These are phyloP conservation scores for Agapornis roseicollis DNA, from an alignment of 2,113 vertebrate genomes.

Conservation along the genomic window DNA sequence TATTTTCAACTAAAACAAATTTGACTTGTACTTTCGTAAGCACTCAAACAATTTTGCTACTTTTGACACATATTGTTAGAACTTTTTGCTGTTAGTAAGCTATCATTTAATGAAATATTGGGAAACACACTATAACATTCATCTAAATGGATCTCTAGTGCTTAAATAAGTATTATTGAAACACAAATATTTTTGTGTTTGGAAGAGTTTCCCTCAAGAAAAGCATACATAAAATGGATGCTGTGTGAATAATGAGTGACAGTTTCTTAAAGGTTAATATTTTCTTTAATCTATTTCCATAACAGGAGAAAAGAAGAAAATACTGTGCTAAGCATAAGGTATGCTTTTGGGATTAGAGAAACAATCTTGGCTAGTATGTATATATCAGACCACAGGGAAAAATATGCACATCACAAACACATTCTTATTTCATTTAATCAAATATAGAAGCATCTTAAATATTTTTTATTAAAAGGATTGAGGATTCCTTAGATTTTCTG, in stretches of 20 bases:
- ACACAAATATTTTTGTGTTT: conserved; percentile 79
- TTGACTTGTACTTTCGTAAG: conserved; percentile 30
- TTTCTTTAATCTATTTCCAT: conserved; percentile 83
- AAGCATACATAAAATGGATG: conserved; percentile 62
- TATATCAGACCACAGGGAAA: conserved; percentile 71
- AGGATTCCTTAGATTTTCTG: conserved; percentile 33
- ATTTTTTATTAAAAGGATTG: conserved; percentile 72
- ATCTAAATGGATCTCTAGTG: conserved; percentile 73
- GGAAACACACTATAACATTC: conserved; percentile 41
- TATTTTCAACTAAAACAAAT: not conserved
- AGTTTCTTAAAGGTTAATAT: conserved; percentile 86
- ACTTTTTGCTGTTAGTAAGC: conserved; percentile 35
- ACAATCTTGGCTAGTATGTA: conserved; percentile 77
- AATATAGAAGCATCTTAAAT: conserved; percentile 71
- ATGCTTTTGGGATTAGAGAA: conserved; percentile 81
- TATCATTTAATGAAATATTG: conserved; percentile 63
- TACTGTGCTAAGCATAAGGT: conserved; percentile 74
- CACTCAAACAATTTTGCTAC: conserved; percentile 10
- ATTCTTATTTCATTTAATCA: conserved; percentile 72
- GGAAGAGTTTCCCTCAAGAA: conserved; percentile 72
- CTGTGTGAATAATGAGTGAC: conserved; percentile 77
- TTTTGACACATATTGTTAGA: conserved; percentile 32
- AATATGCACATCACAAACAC: conserved; percentile 52
- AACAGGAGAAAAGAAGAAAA: conserved; percentile 70
- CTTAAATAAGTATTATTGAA: conserved; percentile 74